A percentile compares a stretch with the other conserved stretches of the same genome.
Evolutionary conservation across 2,888 invertebrate genomes (phyloP).

Genomic region (Macaria notata): DNA sequence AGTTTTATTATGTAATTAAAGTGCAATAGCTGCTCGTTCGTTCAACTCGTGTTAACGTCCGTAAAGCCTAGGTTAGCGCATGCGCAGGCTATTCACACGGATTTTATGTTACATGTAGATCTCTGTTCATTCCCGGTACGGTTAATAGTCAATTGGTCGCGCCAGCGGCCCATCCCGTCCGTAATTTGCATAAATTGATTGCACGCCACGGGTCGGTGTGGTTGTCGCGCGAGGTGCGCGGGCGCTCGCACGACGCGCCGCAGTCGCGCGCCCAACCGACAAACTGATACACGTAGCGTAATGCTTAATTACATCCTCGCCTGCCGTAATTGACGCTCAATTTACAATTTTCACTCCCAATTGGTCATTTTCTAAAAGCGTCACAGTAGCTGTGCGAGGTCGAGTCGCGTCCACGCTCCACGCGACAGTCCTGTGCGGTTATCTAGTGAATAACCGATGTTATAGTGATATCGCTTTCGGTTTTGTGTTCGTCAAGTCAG

Average conservation of each 20-base stretch:
- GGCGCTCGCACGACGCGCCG: conserved; percentile 34
- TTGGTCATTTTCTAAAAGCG: conserved; percentile 54
- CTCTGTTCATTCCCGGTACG: conserved; percentile 38
- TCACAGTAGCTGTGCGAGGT: conserved; percentile 19
- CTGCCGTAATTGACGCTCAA: conserved; percentile 62
- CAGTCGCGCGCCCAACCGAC: conserved; percentile 78
- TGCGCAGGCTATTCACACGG: conserved; percentile 8
- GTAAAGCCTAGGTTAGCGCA: not conserved
- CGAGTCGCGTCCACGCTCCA: conserved; percentile 19
- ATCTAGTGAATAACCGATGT: conserved; percentile 58
- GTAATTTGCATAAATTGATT: conserved; percentile 81
- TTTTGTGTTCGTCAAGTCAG: conserved; percentile 41
- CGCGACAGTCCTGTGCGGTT: conserved; percentile 51
- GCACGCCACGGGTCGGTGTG: conserved; percentile 61
- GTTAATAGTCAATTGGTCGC: conserved; percentile 57
- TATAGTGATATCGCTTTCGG: conserved; percentile 57
- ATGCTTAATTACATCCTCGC: conserved; percentile 71
- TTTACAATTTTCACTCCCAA: conserved; percentile 63
- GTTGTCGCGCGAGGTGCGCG: conserved; percentile 35
- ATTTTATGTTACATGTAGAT: conserved; percentile 14
- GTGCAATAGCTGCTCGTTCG: too few species aligned
- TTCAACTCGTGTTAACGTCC: not conserved
- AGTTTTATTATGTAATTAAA: too few species aligned
- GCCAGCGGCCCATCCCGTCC: conserved; percentile 60
- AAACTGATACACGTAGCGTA: conserved; percentile 69